Percentiles rank a stretch among this genome's conserved stretches.
phyloP scores from a whole-genome alignment of 2,113 vertebrate species.

The Cyphomyrus discorhynchus region DNA sequence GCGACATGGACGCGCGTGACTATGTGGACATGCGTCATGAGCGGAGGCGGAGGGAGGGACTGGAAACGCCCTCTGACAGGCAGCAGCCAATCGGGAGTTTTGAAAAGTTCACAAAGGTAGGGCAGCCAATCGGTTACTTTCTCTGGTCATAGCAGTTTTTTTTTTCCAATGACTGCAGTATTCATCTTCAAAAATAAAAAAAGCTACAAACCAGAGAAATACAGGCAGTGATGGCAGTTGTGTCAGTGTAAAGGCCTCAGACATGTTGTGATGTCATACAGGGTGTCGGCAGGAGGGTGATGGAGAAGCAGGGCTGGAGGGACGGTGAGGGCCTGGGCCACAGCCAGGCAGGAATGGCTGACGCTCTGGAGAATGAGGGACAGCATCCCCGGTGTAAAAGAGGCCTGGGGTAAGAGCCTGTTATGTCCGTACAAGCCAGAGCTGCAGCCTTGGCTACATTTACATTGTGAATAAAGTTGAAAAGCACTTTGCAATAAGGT shows the following conservation, averaged over 20 bases:
- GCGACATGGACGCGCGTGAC: conserved; percentile 88
- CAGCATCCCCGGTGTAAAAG: conserved; percentile 88
- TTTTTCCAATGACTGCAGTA: neutral
- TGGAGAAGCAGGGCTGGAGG: conserved; percentile 91
- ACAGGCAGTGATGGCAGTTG: neutral
- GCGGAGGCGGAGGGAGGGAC: conserved; percentile 69
- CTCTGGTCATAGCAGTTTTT: neutral
- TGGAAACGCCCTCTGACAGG: conserved; percentile 54
- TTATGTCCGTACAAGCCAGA: neutral
- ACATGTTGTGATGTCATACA: conserved; percentile 36
- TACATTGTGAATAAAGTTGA: neutral
- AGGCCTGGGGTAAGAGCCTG: conserved; percentile 81
- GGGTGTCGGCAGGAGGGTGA: conserved; percentile 86
- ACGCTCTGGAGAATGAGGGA: conserved; percentile 82
- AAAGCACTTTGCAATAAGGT: neutral
- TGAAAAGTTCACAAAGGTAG: conserved; percentile 84
- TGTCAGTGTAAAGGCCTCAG: neutral
- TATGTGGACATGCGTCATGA: conserved; percentile 80
- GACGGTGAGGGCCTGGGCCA: conserved; percentile 83
- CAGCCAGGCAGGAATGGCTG: conserved; percentile 69
- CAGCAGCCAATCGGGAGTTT: conserved; percentile 74
- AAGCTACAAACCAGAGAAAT: neutral
- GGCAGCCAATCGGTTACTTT: neutral
- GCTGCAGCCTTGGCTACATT: neutral
- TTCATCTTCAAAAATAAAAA: neutral